phyloP scores from a whole-genome alignment of 1,140 invertebrate genomes.

The Zaprionus kolodkinae region DNA sequence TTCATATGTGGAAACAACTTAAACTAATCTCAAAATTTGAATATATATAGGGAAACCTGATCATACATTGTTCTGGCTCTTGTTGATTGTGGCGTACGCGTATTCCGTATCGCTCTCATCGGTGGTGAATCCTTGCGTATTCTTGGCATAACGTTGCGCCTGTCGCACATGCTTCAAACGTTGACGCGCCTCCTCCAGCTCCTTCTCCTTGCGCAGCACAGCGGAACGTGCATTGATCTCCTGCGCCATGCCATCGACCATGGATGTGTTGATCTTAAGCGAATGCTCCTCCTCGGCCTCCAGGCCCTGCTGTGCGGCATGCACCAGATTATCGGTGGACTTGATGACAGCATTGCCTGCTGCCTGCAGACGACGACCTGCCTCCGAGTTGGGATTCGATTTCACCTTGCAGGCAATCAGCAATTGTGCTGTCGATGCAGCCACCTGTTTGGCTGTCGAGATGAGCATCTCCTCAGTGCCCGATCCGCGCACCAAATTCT shows the following conservation, averaged over 20 bases:
- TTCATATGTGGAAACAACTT: conserved; percentile 2
- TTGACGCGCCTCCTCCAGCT: conserved; percentile 96
- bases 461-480: conserved; percentile 98
- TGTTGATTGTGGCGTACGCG: conserved; percentile 70
- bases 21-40: neutral
- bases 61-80: conserved; percentile 83
- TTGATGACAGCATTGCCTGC: conserved; percentile 99
- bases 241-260: conserved; percentile 97
- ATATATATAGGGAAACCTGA: conserved; percentile 8
- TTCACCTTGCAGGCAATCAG: conserved; percentile 99
- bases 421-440: conserved; percentile 97
- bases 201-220: conserved; percentile 95
- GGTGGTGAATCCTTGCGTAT: conserved; percentile 85
- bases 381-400: conserved; percentile 96
- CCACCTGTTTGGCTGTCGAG: conserved; percentile 98
- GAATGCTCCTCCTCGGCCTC: conserved; percentile 95
- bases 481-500: conserved; percentile 97
- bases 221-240: conserved; percentile 95
- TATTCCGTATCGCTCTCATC: conserved; percentile 86
- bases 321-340: conserved; percentile 98
- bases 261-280: conserved; percentile 94
- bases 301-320: conserved; percentile 96
- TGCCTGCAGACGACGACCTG: conserved; percentile 95
- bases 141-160: conserved; percentile 91
- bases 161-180: conserved; percentile 93